Percentiles rank a stretch among this genome's conserved stretches.
Evolutionary conservation across 2,113 vertebrate species (phyloP).

Genomic region (Pelecanoides urinatrix): DNA sequence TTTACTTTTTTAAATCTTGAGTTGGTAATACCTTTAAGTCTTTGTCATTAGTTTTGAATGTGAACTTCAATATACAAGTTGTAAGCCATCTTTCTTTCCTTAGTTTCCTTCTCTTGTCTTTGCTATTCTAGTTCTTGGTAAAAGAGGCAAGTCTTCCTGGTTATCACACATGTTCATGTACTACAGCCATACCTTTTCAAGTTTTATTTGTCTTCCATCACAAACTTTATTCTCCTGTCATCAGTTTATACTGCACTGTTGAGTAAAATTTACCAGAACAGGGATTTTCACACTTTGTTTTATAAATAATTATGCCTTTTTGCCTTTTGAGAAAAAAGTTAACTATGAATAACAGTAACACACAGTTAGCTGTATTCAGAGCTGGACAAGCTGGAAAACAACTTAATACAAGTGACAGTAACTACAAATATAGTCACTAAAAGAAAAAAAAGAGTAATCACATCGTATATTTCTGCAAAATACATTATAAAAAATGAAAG

Average conservation of each 20-base stretch:
- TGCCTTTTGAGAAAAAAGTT: neutral
- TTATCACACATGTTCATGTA: neutral
- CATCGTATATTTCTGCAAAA: neutral
- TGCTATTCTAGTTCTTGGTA: neutral
- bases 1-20: neutral
- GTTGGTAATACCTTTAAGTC: neutral
- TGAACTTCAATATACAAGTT: neutral
- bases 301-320: neutral
- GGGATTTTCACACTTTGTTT: neutral
- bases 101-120: neutral
- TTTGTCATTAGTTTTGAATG: neutral
- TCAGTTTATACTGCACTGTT: neutral
- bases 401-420: neutral
- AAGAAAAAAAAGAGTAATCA: neutral
- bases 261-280: neutral
- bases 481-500: neutral
- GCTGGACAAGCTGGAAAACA: neutral
- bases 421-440: neutral
- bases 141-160: neutral
- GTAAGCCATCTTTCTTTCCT: neutral
- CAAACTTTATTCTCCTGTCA: neutral
- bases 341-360: neutral
- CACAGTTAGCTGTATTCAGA: neutral
- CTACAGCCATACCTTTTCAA: neutral
- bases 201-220: neutral